Base-by-base conservation (phyloP, 30 jellyfish, hydroid and myxozoan species). In the Nemopilema nomurai region DNA sequence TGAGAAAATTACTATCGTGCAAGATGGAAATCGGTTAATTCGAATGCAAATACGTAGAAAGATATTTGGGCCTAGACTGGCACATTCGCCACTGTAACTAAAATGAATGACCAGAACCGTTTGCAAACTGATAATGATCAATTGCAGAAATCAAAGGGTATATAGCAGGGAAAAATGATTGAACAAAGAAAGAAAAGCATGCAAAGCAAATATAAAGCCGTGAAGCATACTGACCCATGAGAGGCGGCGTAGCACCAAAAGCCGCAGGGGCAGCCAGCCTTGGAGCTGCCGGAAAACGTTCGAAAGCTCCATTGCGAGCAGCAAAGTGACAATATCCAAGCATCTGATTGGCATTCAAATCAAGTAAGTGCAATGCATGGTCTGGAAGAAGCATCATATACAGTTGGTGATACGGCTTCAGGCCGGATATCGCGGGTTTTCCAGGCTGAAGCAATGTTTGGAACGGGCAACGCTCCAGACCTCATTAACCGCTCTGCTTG, bases 251-350 rank as follows among this genome's bases (percentile, higher is more conserved):
- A 18, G 51, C 84, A 16, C 78, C 84, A 69, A 82, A 82, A 82
- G 90, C 21, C 90, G 90, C 90, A 71, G 90, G 89, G 17, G 73
- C 89, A 52, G 67, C 20, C 28, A 80, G 65, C 22, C 73, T 53
- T 24, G 78, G 67, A 25, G 53, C 88, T 20, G 80, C 53, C 16
- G 85, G 73, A 41, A 69, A 41, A 20, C 84, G 41, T 29, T 52
- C 67, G 62, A 69, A 23, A 27, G 67, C 76, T 49, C 84, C 90
- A 30, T 51, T 9, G 50, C 53, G 49, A 53, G 31, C 22, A 21
- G 77, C 84, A 82, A 18, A 29, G 52, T 49, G 90, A 22, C 49
- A 31, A 20, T 69, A 53, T 18, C 90, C 74, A 65, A 30, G 84
- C 65, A 69, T 26, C 65, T 29, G 65, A 69, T 69, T 82, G 26